phyloP scores from a whole-genome alignment of 2,888 invertebrate genomes.

The Noctua comes region DNA sequence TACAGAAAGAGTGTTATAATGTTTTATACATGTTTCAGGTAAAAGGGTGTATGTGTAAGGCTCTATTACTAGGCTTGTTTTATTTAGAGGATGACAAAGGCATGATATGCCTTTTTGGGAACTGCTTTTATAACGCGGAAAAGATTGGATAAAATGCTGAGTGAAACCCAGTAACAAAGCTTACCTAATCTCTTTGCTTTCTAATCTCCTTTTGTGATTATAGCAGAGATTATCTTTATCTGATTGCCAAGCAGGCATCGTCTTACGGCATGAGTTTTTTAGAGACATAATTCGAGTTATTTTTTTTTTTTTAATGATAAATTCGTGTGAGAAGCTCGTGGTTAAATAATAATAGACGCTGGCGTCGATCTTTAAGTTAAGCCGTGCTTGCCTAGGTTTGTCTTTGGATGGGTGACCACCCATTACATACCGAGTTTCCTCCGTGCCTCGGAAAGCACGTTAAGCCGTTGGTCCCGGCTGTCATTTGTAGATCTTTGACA shows the following conservation, averaged over 20 bases:
- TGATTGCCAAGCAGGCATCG: neutral
- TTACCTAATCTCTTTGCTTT: constrained; percentile 28
- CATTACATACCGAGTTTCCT: too few species aligned
- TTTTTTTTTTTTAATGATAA: too few species aligned
- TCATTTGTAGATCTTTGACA: too few species aligned
- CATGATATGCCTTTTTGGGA: neutral
- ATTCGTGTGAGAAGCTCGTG: too few species aligned
- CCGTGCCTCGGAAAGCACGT: too few species aligned
- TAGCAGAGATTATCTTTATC: neutral
- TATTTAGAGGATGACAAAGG: constrained; percentile 18
- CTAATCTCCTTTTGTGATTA: constrained; percentile 14
- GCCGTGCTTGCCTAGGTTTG: too few species aligned
- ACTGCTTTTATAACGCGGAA: neutral
- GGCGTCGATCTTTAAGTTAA: too few species aligned
- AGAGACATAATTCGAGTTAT: too few species aligned
- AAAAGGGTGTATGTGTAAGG: constrained; percentile 37
- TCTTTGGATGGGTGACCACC: too few species aligned
- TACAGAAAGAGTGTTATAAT: constrained; percentile 39
- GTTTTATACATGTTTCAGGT: constrained; percentile 32
- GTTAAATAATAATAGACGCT: too few species aligned
- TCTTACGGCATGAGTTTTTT: neutral
- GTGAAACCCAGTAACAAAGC: constrained; percentile 9
- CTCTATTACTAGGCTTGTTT: neutral
- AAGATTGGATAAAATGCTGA: constrained; percentile 1
- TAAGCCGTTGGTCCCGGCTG: too few species aligned